A percentile compares a stretch with the other conserved stretches of the same genome.
Conservation (phyloP, 2,797 vertebrate species). For the Clangula hyemalis region DNA sequence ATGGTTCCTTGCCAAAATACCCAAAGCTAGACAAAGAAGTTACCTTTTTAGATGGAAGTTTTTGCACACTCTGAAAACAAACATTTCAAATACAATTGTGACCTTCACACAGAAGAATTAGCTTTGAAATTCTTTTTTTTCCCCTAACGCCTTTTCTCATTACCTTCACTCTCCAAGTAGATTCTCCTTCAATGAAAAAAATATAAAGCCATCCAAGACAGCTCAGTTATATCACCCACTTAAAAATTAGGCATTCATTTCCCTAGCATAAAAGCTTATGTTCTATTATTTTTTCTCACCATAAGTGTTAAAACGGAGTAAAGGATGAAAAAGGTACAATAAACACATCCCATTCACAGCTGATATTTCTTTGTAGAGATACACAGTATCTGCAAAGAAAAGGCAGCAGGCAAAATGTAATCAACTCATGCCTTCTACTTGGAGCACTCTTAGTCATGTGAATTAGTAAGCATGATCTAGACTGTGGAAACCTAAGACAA, state of each 20-base stretch:
- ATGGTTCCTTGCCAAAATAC: constrained; percentile 88
- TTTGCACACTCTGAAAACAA: neutral
- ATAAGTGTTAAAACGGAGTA: neutral
- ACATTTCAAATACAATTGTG: neutral
- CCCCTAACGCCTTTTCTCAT: neutral
- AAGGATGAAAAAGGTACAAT: neutral
- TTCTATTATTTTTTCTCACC: too few relatives aligned
- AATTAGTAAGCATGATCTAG: neutral
- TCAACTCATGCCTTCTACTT: neutral
- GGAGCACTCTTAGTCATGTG: neutral
- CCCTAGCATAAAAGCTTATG: neutral
- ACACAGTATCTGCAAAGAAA: neutral
- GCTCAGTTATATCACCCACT: neutral
- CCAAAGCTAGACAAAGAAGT: constrained; percentile 84
- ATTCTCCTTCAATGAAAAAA: neutral
- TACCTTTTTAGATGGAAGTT: constrained; percentile 5
- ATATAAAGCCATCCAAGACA: neutral
- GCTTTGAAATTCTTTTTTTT: neutral
- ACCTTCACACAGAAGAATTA: neutral
- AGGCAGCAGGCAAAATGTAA: neutral
- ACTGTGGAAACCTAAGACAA: neutral
- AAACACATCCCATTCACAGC: neutral
- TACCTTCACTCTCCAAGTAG: neutral
- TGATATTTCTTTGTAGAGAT: neutral
- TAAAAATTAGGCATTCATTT: neutral